phyloP scores from a whole-genome alignment of 2,113 vertebrate species.

The Bolborhynchus lineola region DNA sequence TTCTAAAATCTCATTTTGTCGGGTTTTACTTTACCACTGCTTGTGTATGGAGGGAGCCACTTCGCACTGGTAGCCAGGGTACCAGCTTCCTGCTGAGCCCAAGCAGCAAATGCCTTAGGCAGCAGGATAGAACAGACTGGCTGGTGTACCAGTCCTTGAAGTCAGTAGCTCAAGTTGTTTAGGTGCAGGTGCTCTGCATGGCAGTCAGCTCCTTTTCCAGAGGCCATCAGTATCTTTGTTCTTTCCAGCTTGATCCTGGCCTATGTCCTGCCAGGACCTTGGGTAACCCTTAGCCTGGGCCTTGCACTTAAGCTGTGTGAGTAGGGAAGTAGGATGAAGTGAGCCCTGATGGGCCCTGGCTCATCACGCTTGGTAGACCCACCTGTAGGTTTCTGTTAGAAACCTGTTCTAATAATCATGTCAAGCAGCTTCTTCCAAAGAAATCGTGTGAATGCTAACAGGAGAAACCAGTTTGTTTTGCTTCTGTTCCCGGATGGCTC shows the following conservation, averaged over 20 bases:
- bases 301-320: background rate
- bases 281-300: background rate
- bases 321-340: background rate
- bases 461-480: background rate
- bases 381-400: background rate
- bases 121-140: background rate
- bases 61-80: background rate
- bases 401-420: background rate
- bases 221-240: background rate
- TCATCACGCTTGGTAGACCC: rapidly evolving
- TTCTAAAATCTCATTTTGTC: background rate
- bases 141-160: background rate
- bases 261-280: background rate
- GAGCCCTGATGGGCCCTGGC: background rate
- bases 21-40: background rate
- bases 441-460: background rate
- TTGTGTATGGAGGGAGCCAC: background rate
- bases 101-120: background rate
- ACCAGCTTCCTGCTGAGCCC: background rate
- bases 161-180: background rate
- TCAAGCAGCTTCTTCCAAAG: background rate
- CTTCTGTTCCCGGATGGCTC: background rate
- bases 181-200: background rate
- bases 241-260: background rate
- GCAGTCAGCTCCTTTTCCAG: background rate